phyloP scores from a whole-genome alignment of 2,797 vertebrate genomes.

The Heliangelus exortis region DNA sequence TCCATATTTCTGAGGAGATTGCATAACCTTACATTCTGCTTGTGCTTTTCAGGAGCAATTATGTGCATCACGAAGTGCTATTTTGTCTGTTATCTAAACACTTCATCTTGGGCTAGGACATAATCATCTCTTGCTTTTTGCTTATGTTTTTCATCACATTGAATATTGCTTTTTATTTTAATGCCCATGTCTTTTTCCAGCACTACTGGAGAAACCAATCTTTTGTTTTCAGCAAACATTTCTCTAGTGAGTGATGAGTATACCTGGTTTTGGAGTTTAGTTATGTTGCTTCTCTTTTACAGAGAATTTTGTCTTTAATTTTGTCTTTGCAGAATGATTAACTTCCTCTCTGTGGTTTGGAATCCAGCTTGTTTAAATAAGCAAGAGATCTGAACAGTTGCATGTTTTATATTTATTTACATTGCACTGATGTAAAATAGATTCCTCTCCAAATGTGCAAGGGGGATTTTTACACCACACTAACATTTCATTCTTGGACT shows the following conservation, averaged over 20 bases:
- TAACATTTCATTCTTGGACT: background rate
- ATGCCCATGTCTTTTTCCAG: background rate
- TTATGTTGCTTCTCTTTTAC: background rate
- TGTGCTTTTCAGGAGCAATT: background rate
- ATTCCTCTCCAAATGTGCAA: background rate
- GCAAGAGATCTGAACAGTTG: background rate
- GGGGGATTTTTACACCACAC: background rate
- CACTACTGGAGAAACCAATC: background rate
- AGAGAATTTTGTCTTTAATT: too few relatives aligned
- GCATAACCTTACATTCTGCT: slow-evolving; percentile 3
- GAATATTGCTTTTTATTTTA: background rate
- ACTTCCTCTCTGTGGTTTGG: background rate
- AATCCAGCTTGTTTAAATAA: background rate
- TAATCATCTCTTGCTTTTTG: background rate
- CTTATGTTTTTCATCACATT: background rate
- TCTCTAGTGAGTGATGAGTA: background rate
- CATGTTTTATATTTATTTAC: background rate
- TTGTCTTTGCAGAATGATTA: background rate
- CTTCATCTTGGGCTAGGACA: background rate
- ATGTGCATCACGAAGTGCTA: background rate
- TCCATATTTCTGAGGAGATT: background rate
- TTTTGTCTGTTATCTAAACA: slow-evolving; percentile 14
- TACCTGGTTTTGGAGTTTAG: background rate
- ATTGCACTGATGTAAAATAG: background rate
- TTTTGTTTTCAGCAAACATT: background rate